Conservation (phyloP, 2,113 vertebrate species). For the Halichoerus grypus region DNA sequence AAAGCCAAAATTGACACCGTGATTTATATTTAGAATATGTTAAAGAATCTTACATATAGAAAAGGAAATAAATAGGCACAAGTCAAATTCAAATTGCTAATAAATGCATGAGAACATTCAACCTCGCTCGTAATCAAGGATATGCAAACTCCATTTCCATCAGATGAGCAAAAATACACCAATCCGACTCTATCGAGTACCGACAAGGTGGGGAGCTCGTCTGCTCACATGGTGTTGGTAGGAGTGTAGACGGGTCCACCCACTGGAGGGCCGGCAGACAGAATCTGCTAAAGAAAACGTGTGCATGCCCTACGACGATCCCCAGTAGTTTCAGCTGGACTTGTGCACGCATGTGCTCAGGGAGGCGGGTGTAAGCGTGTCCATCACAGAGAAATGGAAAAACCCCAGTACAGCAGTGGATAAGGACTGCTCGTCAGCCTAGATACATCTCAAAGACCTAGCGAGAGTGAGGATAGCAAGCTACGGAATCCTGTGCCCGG, state of each 20-base stretch:
- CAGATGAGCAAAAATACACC: neutral
- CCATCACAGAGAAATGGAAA: neutral
- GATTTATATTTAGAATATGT: neutral
- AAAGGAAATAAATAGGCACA: neutral
- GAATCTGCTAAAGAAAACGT: accelerated
- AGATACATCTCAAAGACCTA: neutral
- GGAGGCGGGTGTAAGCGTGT: neutral
- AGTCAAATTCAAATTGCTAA: neutral
- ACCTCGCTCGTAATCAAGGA: too few species aligned
- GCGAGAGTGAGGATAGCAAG: neutral
- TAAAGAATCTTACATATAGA: neutral
- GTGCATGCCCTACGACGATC: accelerated
- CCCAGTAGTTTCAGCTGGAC: accelerated
- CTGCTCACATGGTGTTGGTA: accelerated
- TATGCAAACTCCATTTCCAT: neutral
- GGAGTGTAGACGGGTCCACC: neutral
- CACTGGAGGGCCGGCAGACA: accelerated
- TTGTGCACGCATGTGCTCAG: accelerated
- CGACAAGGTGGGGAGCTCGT: accelerated
- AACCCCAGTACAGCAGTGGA: neutral
- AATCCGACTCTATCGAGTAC: accelerated
- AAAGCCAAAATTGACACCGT: neutral
- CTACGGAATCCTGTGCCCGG: accelerated
- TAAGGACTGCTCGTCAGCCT: neutral
- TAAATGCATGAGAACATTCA: neutral